A percentile compares a stretch with the other conserved stretches of the same genome.
Evolutionary conservation across 2,888 invertebrate species (phyloP).

Genomic region (Tetanocera ferruginea): DNA sequence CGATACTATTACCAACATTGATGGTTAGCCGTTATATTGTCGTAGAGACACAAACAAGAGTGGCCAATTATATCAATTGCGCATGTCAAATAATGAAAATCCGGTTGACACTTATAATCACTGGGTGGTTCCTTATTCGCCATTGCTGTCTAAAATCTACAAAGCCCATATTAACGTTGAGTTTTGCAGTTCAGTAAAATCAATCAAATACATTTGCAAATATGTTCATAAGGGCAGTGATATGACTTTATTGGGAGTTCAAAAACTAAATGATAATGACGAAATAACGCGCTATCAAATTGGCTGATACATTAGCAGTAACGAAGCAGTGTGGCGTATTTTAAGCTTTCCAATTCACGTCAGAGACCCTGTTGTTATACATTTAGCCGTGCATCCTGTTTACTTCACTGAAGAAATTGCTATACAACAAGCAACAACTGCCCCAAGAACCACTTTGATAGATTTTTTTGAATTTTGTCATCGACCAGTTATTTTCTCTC

Average conservation of each 20-base stretch:
- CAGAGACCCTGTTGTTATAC: slow-evolving; percentile 25
- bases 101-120: slow-evolving; percentile 54
- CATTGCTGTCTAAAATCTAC: slow-evolving; percentile 51
- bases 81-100: no score
- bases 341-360: slow-evolving; percentile 30
- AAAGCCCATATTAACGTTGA: slow-evolving; percentile 63
- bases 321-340: slow-evolving; percentile 50
- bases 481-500: slow-evolving; percentile 39
- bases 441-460: slow-evolving; percentile 34
- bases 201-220: no score
- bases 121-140: slow-evolving; percentile 60
- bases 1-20: slow-evolving; percentile 21
- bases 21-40: slow-evolving; percentile 37
- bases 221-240: slow-evolving; percentile 45
- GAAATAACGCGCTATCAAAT: slow-evolving; percentile 44
- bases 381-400: slow-evolving; percentile 20
- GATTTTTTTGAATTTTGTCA: slow-evolving; percentile 61
- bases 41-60: slow-evolving; percentile 49
- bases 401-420: slow-evolving; percentile 27
- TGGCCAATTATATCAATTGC: slow-evolving; percentile 26
- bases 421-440: no score
- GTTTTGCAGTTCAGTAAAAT: slow-evolving; percentile 47
- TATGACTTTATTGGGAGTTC: slow-evolving; percentile 44
- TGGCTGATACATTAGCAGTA: slow-evolving; percentile 3
- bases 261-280: slow-evolving; percentile 37